Evolutionary conservation across 2,888 invertebrate species (phyloP), one percentile per base, ranked within the genome.

Genomic region (Nebria salina): DNA sequence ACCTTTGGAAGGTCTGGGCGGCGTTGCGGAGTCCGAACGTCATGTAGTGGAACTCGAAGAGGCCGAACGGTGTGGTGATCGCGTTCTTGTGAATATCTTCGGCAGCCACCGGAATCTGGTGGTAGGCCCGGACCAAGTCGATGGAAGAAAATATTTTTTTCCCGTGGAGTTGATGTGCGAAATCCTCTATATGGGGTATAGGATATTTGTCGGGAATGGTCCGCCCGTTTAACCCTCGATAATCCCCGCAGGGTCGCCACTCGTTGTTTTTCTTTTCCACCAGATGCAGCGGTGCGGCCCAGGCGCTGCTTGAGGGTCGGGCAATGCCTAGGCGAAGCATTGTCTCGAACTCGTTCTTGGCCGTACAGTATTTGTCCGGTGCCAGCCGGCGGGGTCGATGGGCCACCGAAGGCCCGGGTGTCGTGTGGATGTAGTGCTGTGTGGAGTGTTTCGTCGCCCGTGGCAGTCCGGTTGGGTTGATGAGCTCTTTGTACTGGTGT

Each of bases 201-300:
- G 87, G 86, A 78, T 87, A 87, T 0, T 86, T 68, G 82, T 88
- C 88, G 0, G 84, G 87, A 3, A 84, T 83, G 0, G 87, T 87
- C 0, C 84, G 75, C 0, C 85, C 81, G 78, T 88, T 89, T 0
- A 88, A 82, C 0, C 26, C 25, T 0, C 88, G 79, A 79, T 88
- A 89, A 83, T 84, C 87, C 4, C 88, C 88, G 77, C 88, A 88
- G 84, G 84, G 86, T 82, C 86, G 79, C 86, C 85, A 86, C 15
- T 80, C 80, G 13, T 83, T 83, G 11, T 76, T 42, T 72, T 84
- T 83, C 73, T 86, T 85, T 25, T 82, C 83, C 80, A 84, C 73
- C 82, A 86, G 77, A 75, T 86, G 86, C 0, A 84, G 83, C 20
- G 83, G 75, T 5, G 83, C 82, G 8, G 87, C 83, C 86, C 86